Conservation (phyloP, 2,888 invertebrate species). For the Apocheima hispidaria region DNA sequence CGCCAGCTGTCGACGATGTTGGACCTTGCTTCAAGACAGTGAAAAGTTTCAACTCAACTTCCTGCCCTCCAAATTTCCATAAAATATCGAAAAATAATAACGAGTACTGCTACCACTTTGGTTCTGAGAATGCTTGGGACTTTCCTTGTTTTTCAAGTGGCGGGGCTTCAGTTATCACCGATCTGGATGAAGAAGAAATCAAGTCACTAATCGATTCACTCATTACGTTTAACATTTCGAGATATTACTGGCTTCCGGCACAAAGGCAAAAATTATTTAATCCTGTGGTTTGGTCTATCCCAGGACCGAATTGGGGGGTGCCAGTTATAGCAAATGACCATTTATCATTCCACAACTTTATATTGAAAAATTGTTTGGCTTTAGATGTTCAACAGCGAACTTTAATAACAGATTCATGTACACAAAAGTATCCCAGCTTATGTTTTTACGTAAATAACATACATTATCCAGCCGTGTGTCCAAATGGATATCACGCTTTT, state of each 20-base stretch:
- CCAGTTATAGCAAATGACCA: conserved; percentile 51
- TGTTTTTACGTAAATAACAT: conserved; percentile 74
- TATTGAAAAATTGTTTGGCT: conserved; percentile 68
- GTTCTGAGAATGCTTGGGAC: conserved; percentile 62
- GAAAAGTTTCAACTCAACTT: conserved; percentile 58
- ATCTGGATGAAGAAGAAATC: conserved; percentile 62
- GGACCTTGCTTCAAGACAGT: conserved; percentile 61
- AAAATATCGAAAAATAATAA: conserved; percentile 63
- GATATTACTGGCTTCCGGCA: conserved; percentile 82
- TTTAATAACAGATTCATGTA: conserved; percentile 66
- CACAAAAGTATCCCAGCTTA: conserved; percentile 65
- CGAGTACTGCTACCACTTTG: conserved; percentile 71
- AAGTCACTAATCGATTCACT: conserved; percentile 65
- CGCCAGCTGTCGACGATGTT: conserved; percentile 58
- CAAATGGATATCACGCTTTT: conserved; percentile 69
- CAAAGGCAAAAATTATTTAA: conserved; percentile 70
- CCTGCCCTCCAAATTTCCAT: conserved; percentile 71
- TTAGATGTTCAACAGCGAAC: conserved; percentile 60
- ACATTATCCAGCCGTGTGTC: conserved; percentile 69
- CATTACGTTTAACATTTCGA: conserved; percentile 52
- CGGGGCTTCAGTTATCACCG: conserved; percentile 72
- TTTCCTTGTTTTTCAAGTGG: conserved; percentile 74
- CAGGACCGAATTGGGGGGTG: conserved; percentile 77
- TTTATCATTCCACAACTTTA: conserved; percentile 50
- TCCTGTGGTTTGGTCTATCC: conserved; percentile 78